Conservation (phyloP, 2,888 invertebrate genomes). For the Hetaerina titia region DNA sequence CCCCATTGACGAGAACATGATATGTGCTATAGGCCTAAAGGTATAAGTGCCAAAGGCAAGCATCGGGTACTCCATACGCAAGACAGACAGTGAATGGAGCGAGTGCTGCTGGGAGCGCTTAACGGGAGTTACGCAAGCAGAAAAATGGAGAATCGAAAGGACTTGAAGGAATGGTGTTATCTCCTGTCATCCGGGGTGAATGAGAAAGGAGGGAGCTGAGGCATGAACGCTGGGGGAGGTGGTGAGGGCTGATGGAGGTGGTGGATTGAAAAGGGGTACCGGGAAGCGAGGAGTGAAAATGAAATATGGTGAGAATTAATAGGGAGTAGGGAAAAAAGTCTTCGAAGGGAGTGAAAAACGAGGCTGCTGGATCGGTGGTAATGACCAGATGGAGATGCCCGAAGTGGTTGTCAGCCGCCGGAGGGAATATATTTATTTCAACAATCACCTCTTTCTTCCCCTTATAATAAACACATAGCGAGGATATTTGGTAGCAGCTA, state of each 20-base stretch:
- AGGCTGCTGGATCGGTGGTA: not conserved
- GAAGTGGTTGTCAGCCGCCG: too few relatives aligned
- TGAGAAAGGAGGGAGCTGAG: not conserved
- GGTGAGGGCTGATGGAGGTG: too few relatives aligned
- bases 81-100: not conserved
- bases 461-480: too few relatives aligned
- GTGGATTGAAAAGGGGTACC: not conserved
- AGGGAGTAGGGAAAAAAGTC: not conserved
- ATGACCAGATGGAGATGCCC: not conserved
- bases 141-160: not conserved
- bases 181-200: not conserved
- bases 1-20: not conserved
- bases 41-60: slow-evolving; percentile 54
- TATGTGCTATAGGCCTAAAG: not conserved
- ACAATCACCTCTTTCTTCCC: too few relatives aligned
- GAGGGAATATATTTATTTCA: too few relatives aligned
- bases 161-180: not conserved
- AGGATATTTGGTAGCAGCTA: too few relatives aligned
- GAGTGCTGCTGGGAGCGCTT: not conserved
- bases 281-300: not conserved
- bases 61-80: not conserved
- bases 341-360: not conserved
- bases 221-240: not conserved
- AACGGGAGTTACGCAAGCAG: not conserved
- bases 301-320: not conserved